Evolutionary conservation across 2,113 vertebrate genomes (phyloP).

Genomic region (Reinhardtius hippoglossoides): DNA sequence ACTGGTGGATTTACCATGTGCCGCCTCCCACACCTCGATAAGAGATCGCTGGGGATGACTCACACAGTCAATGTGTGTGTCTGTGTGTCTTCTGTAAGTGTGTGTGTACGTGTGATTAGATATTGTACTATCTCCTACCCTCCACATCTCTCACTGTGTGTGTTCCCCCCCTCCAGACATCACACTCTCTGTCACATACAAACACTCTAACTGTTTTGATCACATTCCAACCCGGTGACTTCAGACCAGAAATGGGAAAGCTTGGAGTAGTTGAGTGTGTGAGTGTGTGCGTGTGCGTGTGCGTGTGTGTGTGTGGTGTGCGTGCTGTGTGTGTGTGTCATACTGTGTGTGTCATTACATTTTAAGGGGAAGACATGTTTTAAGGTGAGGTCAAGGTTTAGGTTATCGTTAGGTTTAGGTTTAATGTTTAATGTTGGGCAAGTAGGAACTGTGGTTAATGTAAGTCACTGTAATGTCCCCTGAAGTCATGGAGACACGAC

Average conservation of each 20-base stretch:
- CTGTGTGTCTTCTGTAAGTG: constrained; percentile 9
- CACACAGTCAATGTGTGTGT: constrained; percentile 16
- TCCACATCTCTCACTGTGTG: too few species aligned
- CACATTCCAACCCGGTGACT: not conserved
- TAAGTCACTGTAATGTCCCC: not conserved
- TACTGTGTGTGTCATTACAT: not conserved
- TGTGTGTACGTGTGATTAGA: not conserved
- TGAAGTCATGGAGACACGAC: not conserved
- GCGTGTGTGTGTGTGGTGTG: too few species aligned
- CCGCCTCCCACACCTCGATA: constrained; percentile 8
- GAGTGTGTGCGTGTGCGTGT: not conserved
- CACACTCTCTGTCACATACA: not conserved
- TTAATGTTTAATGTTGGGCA: not conserved
- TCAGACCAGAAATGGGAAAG: too few species aligned
- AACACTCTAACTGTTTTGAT: not conserved
- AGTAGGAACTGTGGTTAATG: not conserved
- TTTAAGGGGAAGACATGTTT: too few species aligned
- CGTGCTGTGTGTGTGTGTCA: too few species aligned
- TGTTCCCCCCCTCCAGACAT: too few species aligned
- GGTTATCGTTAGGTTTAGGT: not conserved
- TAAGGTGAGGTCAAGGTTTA: not conserved
- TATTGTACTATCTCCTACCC: not conserved
- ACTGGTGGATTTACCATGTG: constrained; percentile 1
- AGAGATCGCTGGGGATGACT: constrained; percentile 46
- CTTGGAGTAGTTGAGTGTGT: not conserved